A percentile compares a stretch with the other conserved stretches of the same genome.
phyloP scores from a whole-genome alignment of 2,888 invertebrate species.

The Eustalomyia histrio region DNA sequence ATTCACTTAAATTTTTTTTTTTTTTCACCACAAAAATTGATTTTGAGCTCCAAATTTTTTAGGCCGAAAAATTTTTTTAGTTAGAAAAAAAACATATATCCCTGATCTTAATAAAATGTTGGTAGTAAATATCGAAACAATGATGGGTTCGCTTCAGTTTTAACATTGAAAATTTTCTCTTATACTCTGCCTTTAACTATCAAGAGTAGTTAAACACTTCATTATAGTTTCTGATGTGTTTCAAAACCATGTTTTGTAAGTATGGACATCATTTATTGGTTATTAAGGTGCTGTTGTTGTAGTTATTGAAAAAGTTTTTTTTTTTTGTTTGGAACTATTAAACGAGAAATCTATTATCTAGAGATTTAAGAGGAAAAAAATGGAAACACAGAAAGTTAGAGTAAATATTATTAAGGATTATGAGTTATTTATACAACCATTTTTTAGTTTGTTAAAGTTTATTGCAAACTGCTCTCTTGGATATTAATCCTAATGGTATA shows the following conservation, averaged over 20 bases:
- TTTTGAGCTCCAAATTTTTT: too few relatives aligned
- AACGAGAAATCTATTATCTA: neutral
- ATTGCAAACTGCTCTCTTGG: neutral
- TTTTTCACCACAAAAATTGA: too few relatives aligned
- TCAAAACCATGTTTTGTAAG: constrained; percentile 16
- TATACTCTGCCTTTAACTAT: too few relatives aligned
- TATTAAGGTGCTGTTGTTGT: constrained; percentile 18
- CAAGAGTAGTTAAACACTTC: neutral
- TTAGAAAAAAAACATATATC: too few relatives aligned
- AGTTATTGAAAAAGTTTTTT: constrained; percentile 30
- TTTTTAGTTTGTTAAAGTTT: constrained; percentile 13
- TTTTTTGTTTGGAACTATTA: neutral
- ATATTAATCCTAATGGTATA: constrained; percentile 24
- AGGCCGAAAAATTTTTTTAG: too few relatives aligned
- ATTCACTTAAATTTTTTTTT: too few relatives aligned
- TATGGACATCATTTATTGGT: neutral
- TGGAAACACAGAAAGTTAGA: neutral
- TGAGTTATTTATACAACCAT: constrained; percentile 23
- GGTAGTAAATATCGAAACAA: too few relatives aligned
- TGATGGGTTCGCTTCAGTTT: too few relatives aligned
- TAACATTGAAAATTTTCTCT: too few relatives aligned
- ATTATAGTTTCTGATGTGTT: constrained; percentile 15
- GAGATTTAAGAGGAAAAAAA: too few relatives aligned
- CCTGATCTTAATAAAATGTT: too few relatives aligned
- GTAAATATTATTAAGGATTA: constrained; percentile 1